Percentiles rank a stretch among this genome's conserved stretches.
phyloP scores from a whole-genome alignment of 64 coral and sea anemone species.

The Hydrozoanthus tunicans region DNA sequence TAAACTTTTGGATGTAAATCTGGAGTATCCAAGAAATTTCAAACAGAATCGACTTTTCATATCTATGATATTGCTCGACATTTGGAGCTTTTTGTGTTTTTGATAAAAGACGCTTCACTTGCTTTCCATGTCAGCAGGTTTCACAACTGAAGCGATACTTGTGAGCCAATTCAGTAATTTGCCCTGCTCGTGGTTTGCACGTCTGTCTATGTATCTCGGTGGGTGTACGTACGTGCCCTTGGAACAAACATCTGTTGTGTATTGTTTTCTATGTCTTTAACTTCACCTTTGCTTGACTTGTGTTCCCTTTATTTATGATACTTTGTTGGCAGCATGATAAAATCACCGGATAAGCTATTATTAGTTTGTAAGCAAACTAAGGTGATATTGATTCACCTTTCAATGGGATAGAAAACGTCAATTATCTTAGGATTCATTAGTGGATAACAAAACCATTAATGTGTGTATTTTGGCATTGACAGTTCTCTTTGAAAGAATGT shows the following conservation, averaged over 20 bases:
- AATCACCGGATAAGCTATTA: not conserved
- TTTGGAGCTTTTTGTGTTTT: too few species aligned
- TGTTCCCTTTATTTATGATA: not conserved
- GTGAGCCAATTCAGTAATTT: too few species aligned
- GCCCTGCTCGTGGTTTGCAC: too few species aligned
- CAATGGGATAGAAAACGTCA: slow-evolving; percentile 7
- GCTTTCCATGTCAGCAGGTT: too few species aligned
- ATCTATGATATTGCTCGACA: too few species aligned
- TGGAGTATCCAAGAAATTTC: too few species aligned
- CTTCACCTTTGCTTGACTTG: not conserved
- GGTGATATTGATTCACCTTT: slow-evolving; percentile 23
- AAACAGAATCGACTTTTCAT: too few species aligned
- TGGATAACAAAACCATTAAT: not conserved
- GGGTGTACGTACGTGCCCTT: not conserved
- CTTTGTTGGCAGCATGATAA: slow-evolving; percentile 5
- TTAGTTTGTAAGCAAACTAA: not conserved
- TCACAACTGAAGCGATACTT: too few species aligned
- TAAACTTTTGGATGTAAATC: too few species aligned
- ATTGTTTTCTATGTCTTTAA: not conserved
- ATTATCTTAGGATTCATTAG: slow-evolving; percentile 20
- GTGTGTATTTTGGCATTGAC: not conserved
- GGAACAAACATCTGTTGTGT: not conserved
- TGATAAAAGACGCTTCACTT: too few species aligned
- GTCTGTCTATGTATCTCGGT: too few species aligned
- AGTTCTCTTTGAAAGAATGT: slow-evolving; percentile 6